A percentile compares a stretch with the other conserved stretches of the same genome.
These are phyloP conservation scores for Propithecus perrieri DNA, from an alignment of 2,797 vertebrate species.

Conservation along the genomic window DNA sequence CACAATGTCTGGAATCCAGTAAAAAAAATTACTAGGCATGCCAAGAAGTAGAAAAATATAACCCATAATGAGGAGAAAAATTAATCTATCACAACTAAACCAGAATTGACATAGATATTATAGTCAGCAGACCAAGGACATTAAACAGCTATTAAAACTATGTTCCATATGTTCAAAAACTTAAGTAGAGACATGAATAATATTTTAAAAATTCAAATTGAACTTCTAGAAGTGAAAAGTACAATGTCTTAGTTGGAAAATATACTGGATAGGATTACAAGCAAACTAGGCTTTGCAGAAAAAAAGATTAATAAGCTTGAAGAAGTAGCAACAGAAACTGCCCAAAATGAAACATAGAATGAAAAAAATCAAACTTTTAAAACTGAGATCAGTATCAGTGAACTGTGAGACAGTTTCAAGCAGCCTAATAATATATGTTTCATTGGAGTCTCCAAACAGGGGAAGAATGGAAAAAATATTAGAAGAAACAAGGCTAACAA, in stretches of 20 bases:
- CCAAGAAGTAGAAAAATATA: slow-evolving; percentile 3
- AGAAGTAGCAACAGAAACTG: neutral
- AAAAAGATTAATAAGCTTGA: neutral
- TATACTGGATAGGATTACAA: neutral
- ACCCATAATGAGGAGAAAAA: neutral
- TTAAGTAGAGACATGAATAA: neutral
- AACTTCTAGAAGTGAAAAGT: neutral
- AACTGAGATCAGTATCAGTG: neutral
- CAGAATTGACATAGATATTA: neutral
- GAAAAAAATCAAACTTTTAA: neutral
- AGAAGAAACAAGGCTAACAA: neutral
- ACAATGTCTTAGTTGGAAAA: neutral
- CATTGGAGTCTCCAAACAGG: neutral
- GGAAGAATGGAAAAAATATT: neutral
- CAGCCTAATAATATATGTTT: neutral
- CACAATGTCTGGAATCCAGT: neutral
- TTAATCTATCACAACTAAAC: neutral
- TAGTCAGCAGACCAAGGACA: neutral
- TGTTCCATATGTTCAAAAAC: neutral
- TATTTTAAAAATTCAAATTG: neutral
- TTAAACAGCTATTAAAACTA: neutral
- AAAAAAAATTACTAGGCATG: neutral
- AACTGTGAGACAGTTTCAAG: neutral
- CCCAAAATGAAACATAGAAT: neutral
- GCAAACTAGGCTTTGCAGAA: neutral